Evolutionary conservation across 2,113 vertebrate genomes (phyloP).

Genomic region (Cyprinus carpio): DNA sequence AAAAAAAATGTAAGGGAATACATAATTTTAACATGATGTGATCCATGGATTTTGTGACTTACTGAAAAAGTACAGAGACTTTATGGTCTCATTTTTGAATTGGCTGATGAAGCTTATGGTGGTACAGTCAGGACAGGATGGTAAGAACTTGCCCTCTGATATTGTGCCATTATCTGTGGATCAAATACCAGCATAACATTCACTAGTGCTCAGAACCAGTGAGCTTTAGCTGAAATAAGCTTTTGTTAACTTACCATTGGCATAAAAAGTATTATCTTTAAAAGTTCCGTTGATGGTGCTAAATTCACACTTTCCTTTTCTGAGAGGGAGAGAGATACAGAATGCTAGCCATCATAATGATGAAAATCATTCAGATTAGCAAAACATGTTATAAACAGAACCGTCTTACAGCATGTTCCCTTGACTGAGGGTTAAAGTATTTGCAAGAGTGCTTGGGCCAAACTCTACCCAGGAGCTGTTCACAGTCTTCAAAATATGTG

Average conservation of each 20-base stretch:
- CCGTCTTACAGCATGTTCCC: slow-evolving; percentile 42
- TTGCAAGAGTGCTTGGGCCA: background rate
- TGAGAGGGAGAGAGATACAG: background rate
- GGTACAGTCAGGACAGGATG: slow-evolving; percentile 22
- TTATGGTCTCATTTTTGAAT: background rate
- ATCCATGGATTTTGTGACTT: slow-evolving; percentile 2
- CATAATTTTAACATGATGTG: background rate
- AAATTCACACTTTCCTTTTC: slow-evolving; percentile 26
- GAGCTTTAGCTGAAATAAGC: background rate
- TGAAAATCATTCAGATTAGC: background rate
- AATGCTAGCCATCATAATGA: background rate
- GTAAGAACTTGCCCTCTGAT: background rate
- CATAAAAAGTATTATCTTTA: background rate
- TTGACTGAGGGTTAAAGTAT: slow-evolving; percentile 2
- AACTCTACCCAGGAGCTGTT: slow-evolving; percentile 45
- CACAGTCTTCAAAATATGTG: background rate
- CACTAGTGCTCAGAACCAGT: background rate
- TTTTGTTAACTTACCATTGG: slow-evolving; percentile 18
- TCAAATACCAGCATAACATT: background rate
- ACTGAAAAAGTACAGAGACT: slow-evolving; percentile 36
- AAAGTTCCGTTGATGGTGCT: background rate
- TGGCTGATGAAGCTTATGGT: background rate
- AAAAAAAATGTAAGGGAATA: background rate
- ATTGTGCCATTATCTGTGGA: background rate
- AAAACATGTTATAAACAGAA: background rate